Evolutionary conservation across 1,140 invertebrate species (phyloP).

Genomic region (Neocloeon triangulifer): DNA sequence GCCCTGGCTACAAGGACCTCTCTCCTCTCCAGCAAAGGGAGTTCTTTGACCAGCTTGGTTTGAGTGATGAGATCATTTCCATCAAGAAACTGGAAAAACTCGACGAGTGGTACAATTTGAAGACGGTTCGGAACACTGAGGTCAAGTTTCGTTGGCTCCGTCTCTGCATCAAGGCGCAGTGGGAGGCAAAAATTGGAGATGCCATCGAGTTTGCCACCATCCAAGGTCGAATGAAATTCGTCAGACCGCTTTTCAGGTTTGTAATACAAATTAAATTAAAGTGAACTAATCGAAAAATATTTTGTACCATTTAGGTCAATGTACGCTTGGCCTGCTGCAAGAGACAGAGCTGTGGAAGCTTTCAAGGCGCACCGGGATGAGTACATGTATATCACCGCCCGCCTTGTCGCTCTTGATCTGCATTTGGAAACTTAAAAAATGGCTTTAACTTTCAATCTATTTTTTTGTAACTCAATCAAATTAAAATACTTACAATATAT

Average conservation of each 20-base stretch:
- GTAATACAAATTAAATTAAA: too few relatives aligned
- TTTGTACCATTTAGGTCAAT: conserved; percentile 14
- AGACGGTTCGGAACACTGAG: conserved; percentile 47
- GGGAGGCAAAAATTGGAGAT: conserved; percentile 32
- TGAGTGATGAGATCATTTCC: conserved; percentile 23
- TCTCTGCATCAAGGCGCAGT: conserved; percentile 46
- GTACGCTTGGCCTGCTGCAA: conserved; percentile 50
- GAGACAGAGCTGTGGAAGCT: conserved; percentile 41
- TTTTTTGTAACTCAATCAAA: too few relatives aligned
- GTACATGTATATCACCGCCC: conserved; percentile 65
- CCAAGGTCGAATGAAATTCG: conserved; percentile 78
- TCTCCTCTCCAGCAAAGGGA: conserved; percentile 42
- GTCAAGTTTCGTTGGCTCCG: conserved; percentile 54
- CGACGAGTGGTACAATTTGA: conserved; percentile 42
- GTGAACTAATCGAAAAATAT: conserved; percentile 2
- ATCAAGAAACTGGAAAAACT: conserved; percentile 35
- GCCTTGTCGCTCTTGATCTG: conserved; percentile 52
- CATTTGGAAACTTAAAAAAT: too few relatives aligned
- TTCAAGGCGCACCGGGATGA: conserved; percentile 40
- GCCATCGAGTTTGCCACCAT: conserved; percentile 56
- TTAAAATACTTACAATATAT: too few relatives aligned
- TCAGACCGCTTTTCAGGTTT: conserved; percentile 60
- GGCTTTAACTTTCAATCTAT: too few relatives aligned
- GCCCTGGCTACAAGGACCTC: conserved; percentile 28
- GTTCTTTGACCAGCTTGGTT: conserved; percentile 45